Percentiles rank a stretch among this genome's conserved stretches.
Conservation (phyloP, 2,888 invertebrate genomes). For the Isoperla grammatica region DNA sequence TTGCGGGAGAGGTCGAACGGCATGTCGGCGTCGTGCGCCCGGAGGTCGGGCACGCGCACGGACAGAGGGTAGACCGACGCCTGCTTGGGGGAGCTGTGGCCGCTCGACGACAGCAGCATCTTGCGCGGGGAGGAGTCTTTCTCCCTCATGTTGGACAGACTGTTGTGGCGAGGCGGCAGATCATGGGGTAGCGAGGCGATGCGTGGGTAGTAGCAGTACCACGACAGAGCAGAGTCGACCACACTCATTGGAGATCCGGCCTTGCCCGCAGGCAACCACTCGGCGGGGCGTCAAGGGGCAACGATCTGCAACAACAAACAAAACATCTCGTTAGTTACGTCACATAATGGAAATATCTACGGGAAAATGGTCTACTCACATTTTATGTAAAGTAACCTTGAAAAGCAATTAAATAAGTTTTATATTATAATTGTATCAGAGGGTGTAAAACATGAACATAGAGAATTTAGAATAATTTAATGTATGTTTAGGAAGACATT, state of each 20-base stretch:
- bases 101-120: constrained; percentile 58
- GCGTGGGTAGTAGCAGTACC: constrained; percentile 46
- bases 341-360: no score
- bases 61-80: constrained; percentile 65
- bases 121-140: constrained; percentile 89
- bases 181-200: constrained; percentile 45
- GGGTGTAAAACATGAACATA: no score
- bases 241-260: constrained; percentile 56
- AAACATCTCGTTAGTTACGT: background rate
- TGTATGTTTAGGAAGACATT: no score
- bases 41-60: constrained; percentile 48
- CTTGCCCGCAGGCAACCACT: background rate
- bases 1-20: constrained; percentile 62
- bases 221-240: constrained; percentile 60
- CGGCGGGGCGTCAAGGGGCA: no score
- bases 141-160: constrained; percentile 72
- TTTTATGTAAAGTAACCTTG: no score
- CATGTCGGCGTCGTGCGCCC: constrained; percentile 43
- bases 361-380: no score
- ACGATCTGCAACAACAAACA: constrained; percentile 3
- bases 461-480: no score
- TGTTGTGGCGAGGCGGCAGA: constrained; percentile 39
- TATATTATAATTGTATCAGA: no score
- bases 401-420: no score
- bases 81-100: constrained; percentile 65